Evolutionary conservation across 2,888 invertebrate species (phyloP), one percentile per base, ranked within the genome.

Genomic region (Campaea margaritaria): DNA sequence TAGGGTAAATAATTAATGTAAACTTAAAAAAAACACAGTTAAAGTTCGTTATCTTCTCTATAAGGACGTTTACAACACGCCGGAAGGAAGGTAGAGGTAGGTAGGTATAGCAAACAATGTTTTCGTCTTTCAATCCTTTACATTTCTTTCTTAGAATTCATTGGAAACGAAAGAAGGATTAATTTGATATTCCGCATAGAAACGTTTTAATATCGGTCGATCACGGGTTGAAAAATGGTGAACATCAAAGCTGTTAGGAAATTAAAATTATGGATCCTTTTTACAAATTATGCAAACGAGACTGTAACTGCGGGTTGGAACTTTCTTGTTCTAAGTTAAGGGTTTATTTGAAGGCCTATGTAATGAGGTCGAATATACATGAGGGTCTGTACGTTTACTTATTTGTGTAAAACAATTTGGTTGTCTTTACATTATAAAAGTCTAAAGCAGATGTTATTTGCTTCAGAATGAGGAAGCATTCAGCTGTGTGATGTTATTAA

Each of bases 211-310:
- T 58, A 46, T 21, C 41, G 16, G 31, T 36, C 43, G 49, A 50
- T 60, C 21, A 75, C 74, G 76, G 75, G 77, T 77, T 78, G 73
- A 76, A 53, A 60, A 60, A 55, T 79, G 74, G 76, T 74, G 76
- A 74, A 70, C 76, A 50, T 60, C 60, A 55, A 60, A 60, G 55
- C 46, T 28, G 54, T 36, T 46, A 46, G n/a, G 50, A 50, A 59
- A 72, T 74, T 75, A 69, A 67, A 76, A 75, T 72, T 70, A 73
- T 70, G 68, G 68, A 67, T 65, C 69, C 72, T 72, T 72, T 75
- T 72, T 70, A 72, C 69, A 74, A 81, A 79, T 78, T 81, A 82
- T 82, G 79, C 75, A 78, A 82, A 80, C 69, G 72, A 50, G 39
- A 36, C 31, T 8, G 43, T 56, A 39, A 56, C 53, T 53, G 49